Evolutionary conservation across 1,140 invertebrate species (phyloP).

Genomic region (Microplitis mediator): DNA sequence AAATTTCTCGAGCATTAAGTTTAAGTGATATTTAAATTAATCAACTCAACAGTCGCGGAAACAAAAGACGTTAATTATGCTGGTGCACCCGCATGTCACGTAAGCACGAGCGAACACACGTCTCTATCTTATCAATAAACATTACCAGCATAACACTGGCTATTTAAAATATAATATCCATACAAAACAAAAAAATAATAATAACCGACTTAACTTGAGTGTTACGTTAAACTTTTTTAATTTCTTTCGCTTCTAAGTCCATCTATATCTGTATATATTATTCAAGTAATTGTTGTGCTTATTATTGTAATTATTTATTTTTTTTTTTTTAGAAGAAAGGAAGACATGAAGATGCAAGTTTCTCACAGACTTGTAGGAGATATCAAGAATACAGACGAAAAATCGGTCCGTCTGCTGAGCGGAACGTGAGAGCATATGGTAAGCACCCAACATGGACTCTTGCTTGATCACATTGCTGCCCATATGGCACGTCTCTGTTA

Average conservation of each 20-base stretch:
- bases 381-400: not conserved
- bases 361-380: not conserved
- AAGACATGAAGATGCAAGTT: too few species aligned
- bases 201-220: not conserved
- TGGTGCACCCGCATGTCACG: conserved; percentile 25
- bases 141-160: conserved; percentile 45
- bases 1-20: too few species aligned
- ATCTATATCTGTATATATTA: too few species aligned
- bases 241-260: not conserved
- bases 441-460: conserved; percentile 37
- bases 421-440: conserved; percentile 45
- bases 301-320: not conserved
- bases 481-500: conserved; percentile 42
- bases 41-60: too few species aligned
- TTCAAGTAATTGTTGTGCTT: not conserved
- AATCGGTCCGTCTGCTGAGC: conserved; percentile 16
- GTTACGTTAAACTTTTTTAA: too few species aligned
- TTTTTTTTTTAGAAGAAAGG: not conserved
- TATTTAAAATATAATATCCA: not conserved
- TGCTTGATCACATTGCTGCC: conserved; percentile 45
- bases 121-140: conserved; percentile 51
- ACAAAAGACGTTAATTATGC: conserved; percentile 18
- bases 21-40: too few species aligned
- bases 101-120: conserved; percentile 3
- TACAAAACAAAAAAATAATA: not conserved